phyloP scores from a whole-genome alignment of 2,888 invertebrate species.

The Folsomia candida region DNA sequence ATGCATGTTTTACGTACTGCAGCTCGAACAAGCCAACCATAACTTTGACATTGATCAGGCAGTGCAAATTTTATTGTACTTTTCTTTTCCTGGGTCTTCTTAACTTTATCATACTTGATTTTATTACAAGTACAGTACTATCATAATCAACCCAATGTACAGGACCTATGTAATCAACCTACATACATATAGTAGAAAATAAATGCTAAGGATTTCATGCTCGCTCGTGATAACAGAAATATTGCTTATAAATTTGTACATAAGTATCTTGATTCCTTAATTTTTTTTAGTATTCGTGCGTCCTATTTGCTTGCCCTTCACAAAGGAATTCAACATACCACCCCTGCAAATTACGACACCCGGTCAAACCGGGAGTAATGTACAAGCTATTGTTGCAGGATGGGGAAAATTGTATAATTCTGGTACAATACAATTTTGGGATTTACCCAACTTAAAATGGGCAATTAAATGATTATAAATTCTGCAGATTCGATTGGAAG shows the following conservation, averaged over 20 bases:
- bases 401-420: slow-evolving; percentile 50
- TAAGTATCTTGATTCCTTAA: background rate
- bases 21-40: background rate
- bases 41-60: background rate
- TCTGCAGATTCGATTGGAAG: slow-evolving; percentile 36
- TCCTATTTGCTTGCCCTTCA: slow-evolving; percentile 47
- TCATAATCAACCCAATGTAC: too few species aligned
- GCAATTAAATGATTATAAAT: background rate
- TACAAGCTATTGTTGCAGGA: slow-evolving; percentile 42
- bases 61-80: background rate
- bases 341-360: slow-evolving; percentile 16
- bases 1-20: background rate
- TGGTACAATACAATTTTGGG: slow-evolving; percentile 29
- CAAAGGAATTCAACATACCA: slow-evolving; percentile 35
- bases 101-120: too few species aligned
- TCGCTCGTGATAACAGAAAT: too few species aligned
- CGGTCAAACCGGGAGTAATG: slow-evolving; percentile 14
- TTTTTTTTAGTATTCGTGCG: slow-evolving; percentile 41
- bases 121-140: too few species aligned
- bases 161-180: too few species aligned
- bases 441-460: background rate
- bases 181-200: too few species aligned
- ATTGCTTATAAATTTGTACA: background rate
- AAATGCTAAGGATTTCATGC: too few species aligned
- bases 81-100: background rate